These are phyloP conservation scores for Macrochelys suwanniensis DNA, from an alignment of 2,797 vertebrate genomes.

Conservation along the genomic window DNA sequence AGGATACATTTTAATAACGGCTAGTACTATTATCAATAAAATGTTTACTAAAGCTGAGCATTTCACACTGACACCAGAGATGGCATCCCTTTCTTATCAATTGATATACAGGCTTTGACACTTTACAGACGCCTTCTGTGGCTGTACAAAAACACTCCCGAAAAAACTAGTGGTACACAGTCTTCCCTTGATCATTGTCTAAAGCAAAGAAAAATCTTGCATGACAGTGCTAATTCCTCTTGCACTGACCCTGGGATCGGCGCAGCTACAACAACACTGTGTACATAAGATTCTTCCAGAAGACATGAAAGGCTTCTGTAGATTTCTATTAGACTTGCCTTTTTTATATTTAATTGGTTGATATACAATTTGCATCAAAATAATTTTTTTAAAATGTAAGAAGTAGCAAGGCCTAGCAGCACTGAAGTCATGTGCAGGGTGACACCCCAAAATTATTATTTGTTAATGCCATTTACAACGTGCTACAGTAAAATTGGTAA, in stretches of 20 bases:
- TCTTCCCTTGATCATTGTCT: conserved; percentile 56
- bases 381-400: conserved; percentile 21
- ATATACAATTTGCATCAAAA: conserved; percentile 47
- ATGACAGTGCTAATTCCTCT: conserved; percentile 57
- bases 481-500: conserved; percentile 55
- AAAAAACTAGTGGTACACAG: conserved; percentile 52
- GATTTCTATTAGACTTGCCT: conserved; percentile 50
- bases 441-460: conserved; percentile 47
- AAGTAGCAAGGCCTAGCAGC: neutral
- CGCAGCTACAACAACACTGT: neutral
- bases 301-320: conserved; percentile 15
- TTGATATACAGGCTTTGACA: neutral
- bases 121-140: conserved; percentile 62
- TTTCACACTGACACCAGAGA: conserved; percentile 38
- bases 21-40: neutral
- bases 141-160: conserved; percentile 2
- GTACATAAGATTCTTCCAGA: conserved; percentile 35
- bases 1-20: neutral
- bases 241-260: neutral
- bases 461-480: conserved; percentile 58
- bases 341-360: conserved; percentile 58
- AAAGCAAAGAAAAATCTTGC: conserved; percentile 54
- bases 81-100: conserved; percentile 47
- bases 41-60: conserved; percentile 21
- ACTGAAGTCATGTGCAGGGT: neutral